Base-by-base conservation (phyloP, 2,797 vertebrate genomes). In the Triplophysa yarkandensis region DNA sequence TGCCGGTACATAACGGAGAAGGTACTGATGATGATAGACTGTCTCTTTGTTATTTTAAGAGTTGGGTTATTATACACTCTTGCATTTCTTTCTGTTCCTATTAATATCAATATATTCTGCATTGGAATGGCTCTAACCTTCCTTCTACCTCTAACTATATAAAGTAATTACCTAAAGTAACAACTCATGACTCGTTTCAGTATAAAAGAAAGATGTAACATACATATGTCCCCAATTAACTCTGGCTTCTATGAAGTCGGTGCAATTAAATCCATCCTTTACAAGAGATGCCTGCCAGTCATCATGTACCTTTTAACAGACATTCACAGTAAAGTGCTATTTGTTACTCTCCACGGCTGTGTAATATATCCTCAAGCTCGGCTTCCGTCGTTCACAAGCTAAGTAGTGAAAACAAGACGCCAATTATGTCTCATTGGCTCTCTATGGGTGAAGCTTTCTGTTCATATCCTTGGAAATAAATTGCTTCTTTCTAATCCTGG, bases 381-480 rank as follows among this genome's bases (percentile, higher is more conserved):
- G 63, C 62, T 74, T 60, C 67, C 30, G 62, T 55, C 62, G 43
- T 62, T 74, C 61, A 48, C 28, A 50, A 68, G 71, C 63, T 75
- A 74, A 58, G 61, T 46, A 10, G 44, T 68, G 50, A 81, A 76
- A 78, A 74, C 72, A 73, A 77, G 68, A 19, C 67, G 63, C 46
- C 78, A 74, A 75, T 73, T 70, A 69, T 61, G 63, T 61, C 71
- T 71, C 62, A 54, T 65, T 54, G 64, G 74, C 78, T 61, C 63
- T 82, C 67, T 55, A 63, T 68, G 71, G 48, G 55, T 46, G 58
- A 84, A 78, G 69, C 80, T 79, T 71, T 71, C 72, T 80, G 71
- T 79, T 80, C 82, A 81, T 68, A 79, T 80, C 63, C 41, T 28
- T 69, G 64, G 72, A 80, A 80, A 84, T 77, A 79, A 81, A 83